These are phyloP conservation scores for Nothobranchius kuhntae DNA, from an alignment of 2,113 vertebrate species.

Conservation along the genomic window DNA sequence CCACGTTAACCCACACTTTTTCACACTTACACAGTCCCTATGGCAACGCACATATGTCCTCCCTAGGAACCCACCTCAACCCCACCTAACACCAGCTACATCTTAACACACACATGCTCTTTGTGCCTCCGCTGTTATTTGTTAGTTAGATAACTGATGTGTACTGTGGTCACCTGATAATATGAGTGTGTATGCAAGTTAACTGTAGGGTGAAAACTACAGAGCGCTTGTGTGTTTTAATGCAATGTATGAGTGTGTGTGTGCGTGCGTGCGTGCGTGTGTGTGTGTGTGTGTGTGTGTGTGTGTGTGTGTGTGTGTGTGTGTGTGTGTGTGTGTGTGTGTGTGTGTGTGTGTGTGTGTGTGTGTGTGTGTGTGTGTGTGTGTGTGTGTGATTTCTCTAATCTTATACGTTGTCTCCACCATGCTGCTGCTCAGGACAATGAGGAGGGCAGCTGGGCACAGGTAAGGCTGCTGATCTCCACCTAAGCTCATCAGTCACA, in stretches of 20 bases:
- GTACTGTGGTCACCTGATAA: slow-evolving; percentile 18
- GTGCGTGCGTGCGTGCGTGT: not conserved
- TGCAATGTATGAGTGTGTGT: not conserved
- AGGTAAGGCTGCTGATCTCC: slow-evolving; percentile 83
- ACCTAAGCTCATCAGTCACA: slow-evolving; percentile 14
- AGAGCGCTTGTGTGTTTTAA: not conserved
- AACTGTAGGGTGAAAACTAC: not conserved
- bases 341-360: not conserved
- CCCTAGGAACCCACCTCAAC: slow-evolving; percentile 26
- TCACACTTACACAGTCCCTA: slow-evolving; percentile 56
- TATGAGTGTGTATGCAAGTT: slow-evolving; percentile 22
- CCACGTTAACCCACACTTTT: slow-evolving; percentile 37
- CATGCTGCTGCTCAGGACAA: slow-evolving; percentile 90
- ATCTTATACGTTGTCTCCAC: slow-evolving; percentile 68
- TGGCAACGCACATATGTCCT: slow-evolving; percentile 53
- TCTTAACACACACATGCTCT: slow-evolving; percentile 27
- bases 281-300: slow-evolving; percentile 3
- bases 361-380: slow-evolving; percentile 7
- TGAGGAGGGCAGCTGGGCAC: slow-evolving; percentile 98
- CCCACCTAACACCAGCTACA: slow-evolving; percentile 10
- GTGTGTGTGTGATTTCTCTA: slow-evolving; percentile 30
- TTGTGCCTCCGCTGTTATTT: slow-evolving; percentile 35
- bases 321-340: not conserved
- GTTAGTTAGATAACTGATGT: slow-evolving; percentile 31
- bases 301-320: slow-evolving; percentile 6